Evolutionary conservation across 2,888 invertebrate genomes (phyloP), one percentile per base, ranked within the genome.

Genomic region (Platycheirus albimanus): DNA sequence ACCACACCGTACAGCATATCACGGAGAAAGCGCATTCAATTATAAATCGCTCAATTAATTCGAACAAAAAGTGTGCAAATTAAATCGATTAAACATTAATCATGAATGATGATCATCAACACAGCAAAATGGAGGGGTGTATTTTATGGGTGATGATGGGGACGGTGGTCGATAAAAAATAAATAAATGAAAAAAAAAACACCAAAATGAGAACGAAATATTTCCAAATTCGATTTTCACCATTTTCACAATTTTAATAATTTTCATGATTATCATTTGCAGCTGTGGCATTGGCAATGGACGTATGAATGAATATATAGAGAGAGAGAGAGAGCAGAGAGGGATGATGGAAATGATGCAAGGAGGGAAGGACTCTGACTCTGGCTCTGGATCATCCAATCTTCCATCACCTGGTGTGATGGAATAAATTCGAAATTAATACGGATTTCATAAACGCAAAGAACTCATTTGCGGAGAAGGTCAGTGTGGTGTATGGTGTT

Each of bases 1-100:
- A n/a, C n/a, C n/a, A n/a, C 24, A 1, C 30, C 3, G 7, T 2
- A 33, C 6, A 10, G 11, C 13, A 38, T 17, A 10, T n/a, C 19
- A 17, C 56, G 36, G 36, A 38, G 33, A 51, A 51, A 52, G 15
- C 28, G 64, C 63, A 71, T 81, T 78, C 78, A 83, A 78, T 83
- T 78, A 83, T 83, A 83, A 83, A 83, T 78, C 83, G 83, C 83
- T 83, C 83, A 83, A 83, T 83, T 83, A 83, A 83, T 72, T 83
- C 83, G 78, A 83, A 83, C 83, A 83, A 78, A 83, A 81, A 76
- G 58, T 83, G 77, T 63, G 47, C 72, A 72, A 83, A 83, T 83
- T 83, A 72, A 83, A 78, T 83, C 83, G 83, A 83, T 83, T 83
- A 78, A 83, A 67, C 78, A 83, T 83, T 78, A 83, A 83, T 83